These are phyloP conservation scores for Rhyacichthys aspro DNA, from an alignment of 2,797 vertebrate species.

Conservation along the genomic window DNA sequence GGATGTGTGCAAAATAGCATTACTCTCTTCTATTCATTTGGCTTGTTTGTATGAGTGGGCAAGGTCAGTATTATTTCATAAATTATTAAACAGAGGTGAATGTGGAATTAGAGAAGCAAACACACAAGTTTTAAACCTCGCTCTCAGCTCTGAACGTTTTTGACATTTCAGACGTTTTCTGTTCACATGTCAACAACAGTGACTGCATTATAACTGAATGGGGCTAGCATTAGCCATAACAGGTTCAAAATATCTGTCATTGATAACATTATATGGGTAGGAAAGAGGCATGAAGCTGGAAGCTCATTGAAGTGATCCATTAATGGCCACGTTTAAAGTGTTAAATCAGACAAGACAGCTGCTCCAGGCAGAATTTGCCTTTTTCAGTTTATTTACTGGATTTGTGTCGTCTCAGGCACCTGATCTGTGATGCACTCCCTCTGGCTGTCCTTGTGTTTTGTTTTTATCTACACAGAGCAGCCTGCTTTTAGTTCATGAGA, in stretches of 20 bases:
- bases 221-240: background rate
- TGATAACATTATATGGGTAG: constrained; percentile 9
- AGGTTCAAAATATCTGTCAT: constrained; percentile 11
- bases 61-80: background rate
- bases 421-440: constrained; percentile 48
- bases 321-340: constrained; percentile 5
- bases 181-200: background rate
- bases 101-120: background rate
- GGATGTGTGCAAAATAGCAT: too few species aligned
- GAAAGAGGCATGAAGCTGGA: constrained; percentile 10
- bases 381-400: constrained; percentile 44
- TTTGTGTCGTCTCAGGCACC: constrained; percentile 43
- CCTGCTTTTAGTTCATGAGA: constrained; percentile 29
- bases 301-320: constrained; percentile 25
- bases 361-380: constrained; percentile 14
- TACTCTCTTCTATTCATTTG: background rate
- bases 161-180: background rate
- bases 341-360: constrained; percentile 11
- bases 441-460: constrained; percentile 49
- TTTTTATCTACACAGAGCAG: constrained; percentile 51
- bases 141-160: background rate
- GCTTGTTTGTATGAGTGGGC: background rate
- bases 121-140: background rate
- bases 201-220: constrained; percentile 4
- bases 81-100: constrained; percentile 7